Percentiles rank a stretch among this genome's conserved stretches.
These are phyloP conservation scores for Papilio aristodemus DNA, from an alignment of 1,140 invertebrate genomes.

Conservation along the genomic window DNA sequence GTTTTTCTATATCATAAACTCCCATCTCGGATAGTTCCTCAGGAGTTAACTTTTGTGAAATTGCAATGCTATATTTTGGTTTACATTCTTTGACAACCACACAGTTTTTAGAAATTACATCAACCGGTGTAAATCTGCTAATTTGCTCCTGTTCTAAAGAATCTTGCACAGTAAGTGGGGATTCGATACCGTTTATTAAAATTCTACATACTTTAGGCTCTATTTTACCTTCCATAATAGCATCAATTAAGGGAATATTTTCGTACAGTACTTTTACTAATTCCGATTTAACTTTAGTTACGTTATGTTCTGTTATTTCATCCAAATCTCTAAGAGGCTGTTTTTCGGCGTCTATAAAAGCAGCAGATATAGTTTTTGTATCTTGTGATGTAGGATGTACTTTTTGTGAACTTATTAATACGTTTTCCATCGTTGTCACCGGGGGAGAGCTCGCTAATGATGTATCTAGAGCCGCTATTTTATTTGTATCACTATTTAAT, in stretches of 20 bases:
- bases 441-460: slow-evolving; percentile 17
- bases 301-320: slow-evolving; percentile 73
- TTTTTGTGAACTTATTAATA: not conserved
- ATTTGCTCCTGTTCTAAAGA: slow-evolving; percentile 84
- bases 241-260: slow-evolving; percentile 83
- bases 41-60: slow-evolving; percentile 82
- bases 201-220: slow-evolving; percentile 87
- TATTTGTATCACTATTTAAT: not conserved
- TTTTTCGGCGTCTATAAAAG: slow-evolving; percentile 69
- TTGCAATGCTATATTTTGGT: slow-evolving; percentile 67
- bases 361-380: slow-evolving; percentile 59
- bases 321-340: slow-evolving; percentile 74
- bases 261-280: slow-evolving; percentile 60
- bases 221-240: slow-evolving; percentile 87
- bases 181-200: slow-evolving; percentile 81
- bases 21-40: slow-evolving; percentile 86
- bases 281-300: slow-evolving; percentile 59
- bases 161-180: slow-evolving; percentile 83
- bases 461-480: not conserved
- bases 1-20: slow-evolving; percentile 87
- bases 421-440: not conserved
- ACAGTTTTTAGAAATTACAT: slow-evolving; percentile 78
- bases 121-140: slow-evolving; percentile 84
- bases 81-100: slow-evolving; percentile 65
- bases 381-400: slow-evolving; percentile 35